phyloP scores from a whole-genome alignment of 1,140 invertebrate genomes.

The Galleria mellonella region DNA sequence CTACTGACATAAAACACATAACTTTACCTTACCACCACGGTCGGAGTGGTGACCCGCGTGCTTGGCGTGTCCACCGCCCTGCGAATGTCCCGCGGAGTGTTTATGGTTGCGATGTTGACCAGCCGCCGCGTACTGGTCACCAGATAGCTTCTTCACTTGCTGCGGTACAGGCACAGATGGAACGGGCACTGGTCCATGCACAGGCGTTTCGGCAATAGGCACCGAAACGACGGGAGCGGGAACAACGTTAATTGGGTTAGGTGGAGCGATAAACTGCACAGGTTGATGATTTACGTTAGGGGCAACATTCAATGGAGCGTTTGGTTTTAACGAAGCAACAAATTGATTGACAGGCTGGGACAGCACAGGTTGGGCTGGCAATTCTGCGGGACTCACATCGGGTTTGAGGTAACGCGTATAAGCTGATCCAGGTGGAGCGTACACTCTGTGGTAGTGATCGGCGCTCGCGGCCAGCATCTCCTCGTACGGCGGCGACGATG shows the following conservation, averaged over 20 bases:
- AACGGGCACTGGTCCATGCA: slow-evolving; percentile 7
- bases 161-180: slow-evolving; percentile 6
- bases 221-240: slow-evolving; percentile 5
- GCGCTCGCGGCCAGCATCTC: slow-evolving; percentile 60
- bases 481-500: slow-evolving; percentile 47
- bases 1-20: neutral
- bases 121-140: slow-evolving; percentile 33
- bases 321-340: slow-evolving; percentile 1
- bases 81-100: slow-evolving; percentile 21
- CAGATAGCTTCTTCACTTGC: slow-evolving; percentile 8
- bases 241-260: slow-evolving; percentile 6
- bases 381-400: slow-evolving; percentile 20
- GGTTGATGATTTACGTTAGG: slow-evolving; percentile 17
- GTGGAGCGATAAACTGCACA: slow-evolving; percentile 20
- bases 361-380: neutral
- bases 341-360: slow-evolving; percentile 1
- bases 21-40: slow-evolving; percentile 44
- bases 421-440: slow-evolving; percentile 36
- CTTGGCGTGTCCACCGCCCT: slow-evolving; percentile 34
- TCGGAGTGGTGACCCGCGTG: slow-evolving; percentile 30
- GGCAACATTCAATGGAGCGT: neutral
- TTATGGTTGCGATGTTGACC: slow-evolving; percentile 32
- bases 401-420: slow-evolving; percentile 42
- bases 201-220: neutral
- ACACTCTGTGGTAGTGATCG: slow-evolving; percentile 59